These are phyloP conservation scores for Mamestra brassicae DNA, from an alignment of 2,888 invertebrate genomes.

Conservation along the genomic window DNA sequence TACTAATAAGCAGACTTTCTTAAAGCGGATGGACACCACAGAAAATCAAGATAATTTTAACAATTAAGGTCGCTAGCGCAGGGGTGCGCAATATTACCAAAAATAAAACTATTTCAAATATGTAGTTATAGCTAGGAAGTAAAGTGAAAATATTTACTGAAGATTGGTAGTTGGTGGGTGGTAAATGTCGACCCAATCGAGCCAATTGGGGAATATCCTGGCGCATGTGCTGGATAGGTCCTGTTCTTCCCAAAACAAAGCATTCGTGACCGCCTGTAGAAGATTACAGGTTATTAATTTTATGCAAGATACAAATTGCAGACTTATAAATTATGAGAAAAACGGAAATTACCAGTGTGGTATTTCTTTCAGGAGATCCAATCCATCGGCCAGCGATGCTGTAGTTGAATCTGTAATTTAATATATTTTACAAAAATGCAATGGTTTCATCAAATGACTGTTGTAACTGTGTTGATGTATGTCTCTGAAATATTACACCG, in stretches of 20 bases:
- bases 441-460: too few species aligned
- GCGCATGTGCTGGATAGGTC: slow-evolving; percentile 84
- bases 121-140: not conserved
- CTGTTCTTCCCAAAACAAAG: slow-evolving; percentile 83
- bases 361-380: slow-evolving; percentile 80
- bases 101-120: not conserved
- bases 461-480: too few species aligned
- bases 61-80: not conserved
- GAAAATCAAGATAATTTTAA: too few species aligned
- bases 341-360: slow-evolving; percentile 77
- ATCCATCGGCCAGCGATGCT: slow-evolving; percentile 85
- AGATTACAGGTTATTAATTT: not conserved
- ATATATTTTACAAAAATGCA: too few species aligned
- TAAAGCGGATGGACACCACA: too few species aligned
- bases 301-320: not conserved
- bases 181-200: slow-evolving; percentile 85
- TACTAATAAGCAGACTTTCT: too few species aligned
- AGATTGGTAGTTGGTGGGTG: slow-evolving; percentile 80
- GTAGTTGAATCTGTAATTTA: slow-evolving; percentile 79
- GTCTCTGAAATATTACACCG: too few species aligned
- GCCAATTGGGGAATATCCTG: slow-evolving; percentile 82
- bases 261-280: slow-evolving; percentile 82
- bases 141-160: slow-evolving; percentile 72
- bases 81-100: too few species aligned
- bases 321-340: not conserved